Base-by-base conservation (phyloP, 2,797 vertebrate species). In the Austrolebias charrua region DNA sequence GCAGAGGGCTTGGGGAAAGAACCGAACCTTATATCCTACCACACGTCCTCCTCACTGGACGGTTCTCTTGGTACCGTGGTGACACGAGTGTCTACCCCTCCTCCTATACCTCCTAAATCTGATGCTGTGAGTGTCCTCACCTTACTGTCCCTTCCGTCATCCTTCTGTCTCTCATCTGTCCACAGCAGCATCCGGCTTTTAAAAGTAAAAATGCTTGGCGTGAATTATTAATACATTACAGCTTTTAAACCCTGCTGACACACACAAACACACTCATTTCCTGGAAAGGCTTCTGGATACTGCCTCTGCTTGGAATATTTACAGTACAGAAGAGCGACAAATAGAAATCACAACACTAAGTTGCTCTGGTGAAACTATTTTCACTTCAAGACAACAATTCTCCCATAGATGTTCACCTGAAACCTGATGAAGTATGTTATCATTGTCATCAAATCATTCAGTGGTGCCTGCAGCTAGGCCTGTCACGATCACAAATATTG, bases 101-200 rank as follows among this genome's bases (percentile, higher is more conserved):
- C 97, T 3, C 97, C 96, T 0, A 93, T 98, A 46, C 97, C 97
- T 14, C 97, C 97, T 73, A 99, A 99, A 82, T 99, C 97, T 1
- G 96, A 99, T 87, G 97, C 97, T 91, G 97, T 98, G 91, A 97
- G 97, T 93, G 43, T 66, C 35, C 33, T 60, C 18, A 5, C 18
- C 56, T 69, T 2, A 35, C 28, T 45, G 31, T 66, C 55, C 47
- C 40, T 60, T 15, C 59, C 16, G 53, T 16, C 14, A 4, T 67
- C 63, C 71, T n/a, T 47, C 51, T 50, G 60, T 59, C 45, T 75
- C 58, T 57, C 16, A 46, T 80, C 74, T 19, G 52, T 76, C 69
- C 56, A 43, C 60, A 58, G 63, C 79, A 69, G 70, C 82, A 86
- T 89, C 86, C 70, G 76, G 80, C 60, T 75, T 74, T 86, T 85